These are phyloP conservation scores for Synanthedon andrenaeformis DNA, from an alignment of 2,888 invertebrate species.

Conservation along the genomic window DNA sequence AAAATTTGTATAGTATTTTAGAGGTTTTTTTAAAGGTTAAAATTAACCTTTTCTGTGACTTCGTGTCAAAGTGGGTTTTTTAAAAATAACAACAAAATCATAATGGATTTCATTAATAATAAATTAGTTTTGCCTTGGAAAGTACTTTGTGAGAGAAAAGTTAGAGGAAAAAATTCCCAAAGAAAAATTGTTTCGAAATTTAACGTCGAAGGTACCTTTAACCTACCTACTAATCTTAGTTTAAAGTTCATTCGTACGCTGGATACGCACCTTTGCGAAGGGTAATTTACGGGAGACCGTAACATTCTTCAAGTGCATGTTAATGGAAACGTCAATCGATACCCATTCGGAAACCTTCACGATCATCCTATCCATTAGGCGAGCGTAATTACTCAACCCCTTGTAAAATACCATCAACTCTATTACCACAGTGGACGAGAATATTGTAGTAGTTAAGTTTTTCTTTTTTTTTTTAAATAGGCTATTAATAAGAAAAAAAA, in stretches of 20 bases:
- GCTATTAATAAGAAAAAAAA: too few species aligned
- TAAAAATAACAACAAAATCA: too few species aligned
- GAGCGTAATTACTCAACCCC: constrained; percentile 26
- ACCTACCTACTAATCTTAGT: not conserved
- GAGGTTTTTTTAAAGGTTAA: too few species aligned
- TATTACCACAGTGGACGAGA: constrained; percentile 12
- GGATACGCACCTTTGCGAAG: not conserved
- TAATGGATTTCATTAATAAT: too few species aligned
- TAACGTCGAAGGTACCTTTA: not conserved
- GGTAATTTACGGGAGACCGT: not conserved
- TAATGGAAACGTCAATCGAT: constrained; percentile 18
- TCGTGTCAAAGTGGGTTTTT: too few species aligned
- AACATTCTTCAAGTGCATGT: constrained; percentile 5
- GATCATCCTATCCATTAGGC: constrained; percentile 24
- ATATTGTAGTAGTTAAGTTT: too few species aligned
- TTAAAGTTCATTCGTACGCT: not conserved
- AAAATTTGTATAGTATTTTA: too few species aligned
- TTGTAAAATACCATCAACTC: constrained; percentile 21
- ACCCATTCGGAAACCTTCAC: constrained; percentile 21
- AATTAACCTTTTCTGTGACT: too few species aligned
- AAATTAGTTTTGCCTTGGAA: too few species aligned
- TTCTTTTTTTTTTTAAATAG: too few species aligned
- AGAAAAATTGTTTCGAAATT: not conserved
- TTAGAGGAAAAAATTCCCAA: not conserved
- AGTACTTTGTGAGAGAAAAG: too few species aligned